Base-by-base conservation (phyloP, 2,113 vertebrate species). In the Hymenochirus boettgeri region DNA sequence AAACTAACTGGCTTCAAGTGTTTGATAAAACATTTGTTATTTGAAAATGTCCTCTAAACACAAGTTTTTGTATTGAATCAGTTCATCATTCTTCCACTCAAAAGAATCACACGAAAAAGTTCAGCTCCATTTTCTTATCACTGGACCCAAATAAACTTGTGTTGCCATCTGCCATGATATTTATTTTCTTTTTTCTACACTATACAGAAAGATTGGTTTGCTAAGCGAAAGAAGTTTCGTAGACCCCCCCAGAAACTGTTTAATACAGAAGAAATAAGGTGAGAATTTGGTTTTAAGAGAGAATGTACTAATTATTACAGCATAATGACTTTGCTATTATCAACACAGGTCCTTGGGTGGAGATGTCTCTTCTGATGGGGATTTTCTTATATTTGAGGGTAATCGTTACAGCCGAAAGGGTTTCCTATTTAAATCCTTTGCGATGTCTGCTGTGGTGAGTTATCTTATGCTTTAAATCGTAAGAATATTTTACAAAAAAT, bases 401-500 rank as follows among this genome's bases (percentile, higher is more conserved):
- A 98, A 98, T 71, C 93, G 95, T 0, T 98, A 98, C 79, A 98
- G 94, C 64, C 86, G 95, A 2, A 98, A 98, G 70, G 95, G 95
- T 0, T 98, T 98, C 74, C 83, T 98, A n/a, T 98, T 97, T 72
- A 98, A 98, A 85, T 97, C 93, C 77, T 98, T 98, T 1, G 94
- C 95, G 56, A 98, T 97, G 94, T 95, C 93, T 0, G 95, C 94
- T 0, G 95, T 97, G 90, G 95, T 98, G 74, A 91, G 91, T 22
- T 1, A 60, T 7, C 1, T 13, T n/a, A n/a, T n/a, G n/a, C n/a
- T n/a, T n/a, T n/a, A n/a, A n/a, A n/a, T n/a, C n/a, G n/a, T n/a
- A n/a, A n/a, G n/a, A n/a, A n/a, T n/a, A n/a, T n/a, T n/a, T n/a
- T n/a, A n/a, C n/a, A n/a, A n/a, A n/a, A n/a, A n/a, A n/a, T n/a